Base-by-base conservation (phyloP, 2,797 vertebrate species). In the Hippocampus kuda region DNA sequence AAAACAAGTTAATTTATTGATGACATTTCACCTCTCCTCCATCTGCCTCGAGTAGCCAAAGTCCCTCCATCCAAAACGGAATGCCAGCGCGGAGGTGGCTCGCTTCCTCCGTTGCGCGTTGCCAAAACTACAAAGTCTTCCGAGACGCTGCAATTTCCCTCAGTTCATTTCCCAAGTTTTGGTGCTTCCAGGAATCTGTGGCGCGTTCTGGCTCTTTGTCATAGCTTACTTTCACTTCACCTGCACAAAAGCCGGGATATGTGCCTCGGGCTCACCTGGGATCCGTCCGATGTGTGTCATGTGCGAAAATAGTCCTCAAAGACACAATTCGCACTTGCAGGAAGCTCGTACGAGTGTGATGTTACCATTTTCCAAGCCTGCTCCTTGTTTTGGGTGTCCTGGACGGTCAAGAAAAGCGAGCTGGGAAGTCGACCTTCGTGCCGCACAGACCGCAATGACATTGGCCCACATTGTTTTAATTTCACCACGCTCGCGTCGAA, bases 231-330 rank as follows among this genome's bases (percentile, higher is more conserved):
- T 41, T 62, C 59, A 60, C 16, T 34, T 60, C 57, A 61, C 59
- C 24, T 62, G 57, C 59, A 30, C 27, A 49, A 62, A 38, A 48
- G 44, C 46, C 15, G 11, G 42, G 34, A 22, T 68, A 22, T 48
- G 16, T 49, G 68, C 57, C 42, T 60, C 67, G 15, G 56, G 66
- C 66, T 42, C 16, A 24, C 54, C 54, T 59, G 53, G 54, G 27
- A 57, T 59, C 41, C 44, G 18, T 11, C 54, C 42, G 66, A 20
- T 3, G 1, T 34, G 30, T 34, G 30, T 67, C 67, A 51, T 38
- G 68, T 82, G 78, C 44, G 59, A 59, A 73, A 74, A 76, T 73
- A 63, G 69, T 53, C 26, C 61, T 60, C 51, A 65, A 72, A 69
- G 68, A 64, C 57, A 67, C 0, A 2, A 6, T 66, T 71, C 62